Evolutionary conservation across 2,888 invertebrate genomes (phyloP).

Genomic region (Sabatieria punctata): DNA sequence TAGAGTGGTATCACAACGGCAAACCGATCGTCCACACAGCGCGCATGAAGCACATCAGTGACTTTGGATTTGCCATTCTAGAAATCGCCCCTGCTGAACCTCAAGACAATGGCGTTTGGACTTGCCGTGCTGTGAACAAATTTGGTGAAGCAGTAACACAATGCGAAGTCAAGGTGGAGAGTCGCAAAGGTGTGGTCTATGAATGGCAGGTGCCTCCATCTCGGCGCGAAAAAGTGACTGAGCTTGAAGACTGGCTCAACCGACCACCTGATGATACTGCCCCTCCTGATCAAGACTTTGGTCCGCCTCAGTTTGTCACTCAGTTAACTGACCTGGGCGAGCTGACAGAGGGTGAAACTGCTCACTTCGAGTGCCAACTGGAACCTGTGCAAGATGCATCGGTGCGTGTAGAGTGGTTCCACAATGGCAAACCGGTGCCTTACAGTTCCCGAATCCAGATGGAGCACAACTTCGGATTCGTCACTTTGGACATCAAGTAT

Average conservation of each 20-base stretch:
- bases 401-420: constrained; percentile 86
- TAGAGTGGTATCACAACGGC: constrained; percentile 51
- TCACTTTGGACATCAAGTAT: constrained; percentile 81
- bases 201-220: constrained; percentile 27
- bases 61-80: constrained; percentile 85
- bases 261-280: constrained; percentile 37
- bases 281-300: constrained; percentile 23
- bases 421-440: constrained; percentile 60
- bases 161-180: constrained; percentile 37
- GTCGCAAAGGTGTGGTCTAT: constrained; percentile 21
- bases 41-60: constrained; percentile 62
- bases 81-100: constrained; percentile 69
- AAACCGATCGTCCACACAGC: constrained; percentile 52
- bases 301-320: constrained; percentile 65
- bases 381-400: constrained; percentile 74
- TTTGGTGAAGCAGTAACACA: constrained; percentile 84
- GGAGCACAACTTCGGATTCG: constrained; percentile 82
- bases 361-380: constrained; percentile 82
- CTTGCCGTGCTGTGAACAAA: constrained; percentile 74
- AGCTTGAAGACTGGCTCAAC: constrained; percentile 70
- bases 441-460: constrained; percentile 17
- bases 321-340: constrained; percentile 66
- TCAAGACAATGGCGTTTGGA: constrained; percentile 71
- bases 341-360: constrained; percentile 68
- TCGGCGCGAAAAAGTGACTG: constrained; percentile 60